phyloP scores from a whole-genome alignment of 2,888 invertebrate species.

The Dicyrtoma fusca region DNA sequence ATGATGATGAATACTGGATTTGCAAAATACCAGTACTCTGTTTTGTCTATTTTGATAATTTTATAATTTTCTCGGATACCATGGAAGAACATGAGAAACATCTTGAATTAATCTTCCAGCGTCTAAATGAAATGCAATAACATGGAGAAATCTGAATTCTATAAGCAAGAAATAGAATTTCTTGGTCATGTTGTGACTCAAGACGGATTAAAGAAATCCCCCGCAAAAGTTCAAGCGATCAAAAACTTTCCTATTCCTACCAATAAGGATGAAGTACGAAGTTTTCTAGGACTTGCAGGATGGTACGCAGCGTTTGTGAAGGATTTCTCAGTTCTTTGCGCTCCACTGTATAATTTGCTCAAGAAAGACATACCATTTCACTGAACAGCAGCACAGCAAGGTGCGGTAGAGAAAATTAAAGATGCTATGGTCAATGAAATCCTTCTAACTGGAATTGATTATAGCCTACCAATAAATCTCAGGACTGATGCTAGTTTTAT shows the following conservation, averaged over 20 bases:
- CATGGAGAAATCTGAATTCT: too few relatives aligned
- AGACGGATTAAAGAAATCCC: constrained; percentile 19
- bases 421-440: constrained; percentile 22
- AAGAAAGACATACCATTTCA: constrained; percentile 17
- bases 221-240: constrained; percentile 42
- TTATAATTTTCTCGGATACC: too few relatives aligned
- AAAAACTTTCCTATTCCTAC: constrained; percentile 42
- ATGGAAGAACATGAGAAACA: too few relatives aligned
- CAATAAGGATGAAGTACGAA: constrained; percentile 37
- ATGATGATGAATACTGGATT: constrained; percentile 40
- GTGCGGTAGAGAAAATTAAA: constrained; percentile 34
- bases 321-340: constrained; percentile 35
- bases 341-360: constrained; percentile 38
- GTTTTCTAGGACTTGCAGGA: constrained; percentile 41
- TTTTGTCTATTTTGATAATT: too few relatives aligned
- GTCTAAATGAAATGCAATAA: too few relatives aligned
- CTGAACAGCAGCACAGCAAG: too few relatives aligned
- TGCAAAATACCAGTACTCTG: neutral
- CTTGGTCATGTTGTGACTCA: constrained; percentile 2
- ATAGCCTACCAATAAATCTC: neutral
- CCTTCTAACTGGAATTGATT: constrained; percentile 33
- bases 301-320: constrained; percentile 44
- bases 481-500: constrained; percentile 30
- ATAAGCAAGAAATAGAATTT: neutral
- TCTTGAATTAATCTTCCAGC: too few relatives aligned